phyloP scores from a whole-genome alignment of 2,797 vertebrate genomes.

The Chrysocyon brachyurus region DNA sequence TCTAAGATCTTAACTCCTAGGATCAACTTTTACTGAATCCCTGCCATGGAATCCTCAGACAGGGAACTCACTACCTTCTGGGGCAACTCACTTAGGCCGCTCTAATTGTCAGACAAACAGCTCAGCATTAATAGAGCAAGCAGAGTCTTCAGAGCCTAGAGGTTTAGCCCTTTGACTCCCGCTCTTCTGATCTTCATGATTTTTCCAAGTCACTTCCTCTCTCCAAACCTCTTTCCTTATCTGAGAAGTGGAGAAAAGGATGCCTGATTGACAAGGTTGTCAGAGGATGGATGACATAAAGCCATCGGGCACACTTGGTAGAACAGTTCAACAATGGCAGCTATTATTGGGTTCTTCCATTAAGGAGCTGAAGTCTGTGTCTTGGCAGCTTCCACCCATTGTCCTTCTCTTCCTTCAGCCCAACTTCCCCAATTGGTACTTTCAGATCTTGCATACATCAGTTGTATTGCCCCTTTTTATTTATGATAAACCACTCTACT shows the following conservation, averaged over 20 bases:
- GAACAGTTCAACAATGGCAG: not conserved
- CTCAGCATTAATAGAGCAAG: not conserved
- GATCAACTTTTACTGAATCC: slow-evolving; percentile 4
- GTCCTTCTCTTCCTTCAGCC: not conserved
- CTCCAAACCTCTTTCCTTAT: not conserved
- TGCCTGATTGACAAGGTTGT: not conserved
- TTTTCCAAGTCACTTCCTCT: slow-evolving; percentile 27
- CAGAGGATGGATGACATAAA: not conserved
- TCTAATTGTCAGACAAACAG: not conserved
- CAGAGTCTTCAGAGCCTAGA: not conserved
- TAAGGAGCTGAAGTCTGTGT: not conserved
- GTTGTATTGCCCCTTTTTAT: not conserved
- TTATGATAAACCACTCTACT: not conserved
- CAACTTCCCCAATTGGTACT: not conserved
- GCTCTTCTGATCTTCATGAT: not conserved
- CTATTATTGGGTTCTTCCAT: not conserved
- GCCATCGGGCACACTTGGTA: fast-evolving
- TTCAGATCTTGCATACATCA: not conserved
- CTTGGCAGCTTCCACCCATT: not conserved
- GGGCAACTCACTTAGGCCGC: not conserved
- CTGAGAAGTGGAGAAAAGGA: not conserved
- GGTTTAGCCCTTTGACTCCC: not conserved
- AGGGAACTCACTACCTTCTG: not conserved
- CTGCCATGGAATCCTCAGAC: not conserved
- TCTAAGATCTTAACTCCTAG: not conserved